Conservation (phyloP, 2,797 vertebrate species). For the Dendrocincla fuliginosa region DNA sequence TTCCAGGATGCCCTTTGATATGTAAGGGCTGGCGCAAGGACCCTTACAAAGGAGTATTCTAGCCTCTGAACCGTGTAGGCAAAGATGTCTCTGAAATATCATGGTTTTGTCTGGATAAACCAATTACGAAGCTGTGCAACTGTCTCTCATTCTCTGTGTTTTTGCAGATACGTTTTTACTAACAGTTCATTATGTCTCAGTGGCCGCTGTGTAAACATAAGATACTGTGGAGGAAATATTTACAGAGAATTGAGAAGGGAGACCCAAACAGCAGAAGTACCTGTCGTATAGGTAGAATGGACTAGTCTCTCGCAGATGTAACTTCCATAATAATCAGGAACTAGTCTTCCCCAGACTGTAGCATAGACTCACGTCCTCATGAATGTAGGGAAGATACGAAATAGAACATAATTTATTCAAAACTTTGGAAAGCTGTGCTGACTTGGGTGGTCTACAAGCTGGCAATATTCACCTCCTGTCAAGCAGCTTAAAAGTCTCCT, state of each 20-base stretch:
- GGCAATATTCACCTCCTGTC: neutral
- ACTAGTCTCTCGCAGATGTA: neutral
- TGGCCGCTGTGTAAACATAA: neutral
- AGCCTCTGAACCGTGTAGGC: neutral
- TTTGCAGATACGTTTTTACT: neutral
- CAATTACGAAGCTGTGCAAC: neutral
- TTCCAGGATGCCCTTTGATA: neutral
- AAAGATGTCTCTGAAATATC: neutral
- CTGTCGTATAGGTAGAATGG: neutral
- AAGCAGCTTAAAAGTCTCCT: neutral
- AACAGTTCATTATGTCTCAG: neutral
- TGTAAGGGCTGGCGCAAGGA: no score
- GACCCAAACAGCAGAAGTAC: neutral
- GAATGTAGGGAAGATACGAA: neutral
- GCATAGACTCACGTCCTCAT: neutral
- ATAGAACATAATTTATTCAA: neutral
- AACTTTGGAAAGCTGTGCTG: neutral
- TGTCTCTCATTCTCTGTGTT: neutral
- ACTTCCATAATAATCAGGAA: neutral
- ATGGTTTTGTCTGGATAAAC: neutral
- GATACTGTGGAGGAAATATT: neutral
- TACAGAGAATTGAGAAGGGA: neutral
- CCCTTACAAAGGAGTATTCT: rapidly evolving
- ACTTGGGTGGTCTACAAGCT: neutral
- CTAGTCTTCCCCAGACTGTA: neutral